phyloP scores from a whole-genome alignment of 2,113 vertebrate genomes.

The Panthera leo region DNA sequence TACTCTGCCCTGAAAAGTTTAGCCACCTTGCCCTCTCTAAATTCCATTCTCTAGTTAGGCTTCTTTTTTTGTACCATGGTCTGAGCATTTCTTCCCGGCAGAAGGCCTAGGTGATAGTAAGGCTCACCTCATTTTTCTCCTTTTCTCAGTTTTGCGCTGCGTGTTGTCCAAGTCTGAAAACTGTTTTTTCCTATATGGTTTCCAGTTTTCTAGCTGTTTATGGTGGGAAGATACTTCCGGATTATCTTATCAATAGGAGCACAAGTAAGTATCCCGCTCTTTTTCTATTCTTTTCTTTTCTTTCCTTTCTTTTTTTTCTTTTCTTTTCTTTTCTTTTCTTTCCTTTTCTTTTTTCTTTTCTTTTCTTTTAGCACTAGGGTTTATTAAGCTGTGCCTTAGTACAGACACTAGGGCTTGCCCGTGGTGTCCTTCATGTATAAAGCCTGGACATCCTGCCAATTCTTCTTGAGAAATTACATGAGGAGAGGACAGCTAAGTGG shows the following conservation, averaged over 20 bases:
- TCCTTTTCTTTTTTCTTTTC: no score
- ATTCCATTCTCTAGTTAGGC: neutral
- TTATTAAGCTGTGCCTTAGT: neutral
- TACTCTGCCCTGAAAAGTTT: neutral
- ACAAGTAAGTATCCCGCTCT: neutral
- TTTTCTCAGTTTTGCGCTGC: neutral
- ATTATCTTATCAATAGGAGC: neutral
- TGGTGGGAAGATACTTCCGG: neutral
- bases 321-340: no score
- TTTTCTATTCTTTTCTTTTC: no score
- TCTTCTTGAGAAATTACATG: neutral
- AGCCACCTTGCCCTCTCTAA: neutral
- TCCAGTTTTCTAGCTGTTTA: neutral
- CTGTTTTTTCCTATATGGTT: neutral
- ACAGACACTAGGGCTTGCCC: neutral
- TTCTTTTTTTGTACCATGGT: neutral
- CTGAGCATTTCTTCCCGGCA: neutral
- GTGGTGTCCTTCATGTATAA: no score
- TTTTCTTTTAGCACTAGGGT: neutral
- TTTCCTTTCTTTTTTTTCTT: no score
- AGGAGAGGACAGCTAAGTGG: neutral
- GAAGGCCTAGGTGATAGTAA: neutral
- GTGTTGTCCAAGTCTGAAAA: neutral
- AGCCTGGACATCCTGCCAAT: neutral
- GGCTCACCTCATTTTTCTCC: neutral